Base-by-base conservation (phyloP, 2,797 vertebrate genomes). In the Thalassophryne amazonica region DNA sequence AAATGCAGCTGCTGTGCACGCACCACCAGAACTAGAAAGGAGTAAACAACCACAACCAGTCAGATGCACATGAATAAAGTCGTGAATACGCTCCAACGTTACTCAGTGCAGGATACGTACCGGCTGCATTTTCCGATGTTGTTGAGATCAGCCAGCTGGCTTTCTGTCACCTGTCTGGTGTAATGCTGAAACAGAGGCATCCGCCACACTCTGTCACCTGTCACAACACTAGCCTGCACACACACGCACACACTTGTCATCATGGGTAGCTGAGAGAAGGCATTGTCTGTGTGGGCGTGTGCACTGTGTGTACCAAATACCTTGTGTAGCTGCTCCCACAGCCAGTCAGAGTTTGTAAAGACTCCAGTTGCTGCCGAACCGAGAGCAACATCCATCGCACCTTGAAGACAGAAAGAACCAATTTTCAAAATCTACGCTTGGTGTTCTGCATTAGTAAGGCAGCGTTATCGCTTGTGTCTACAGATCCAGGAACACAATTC, bases 141-240 rank as follows among this genome's bases (percentile, higher is more conserved):
- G 83, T 94, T 98, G 57, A 98, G 64, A 77, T 98, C 95, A 14
- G 97, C 96, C 63, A 98, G 92, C 29, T 93, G 92, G 59, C 90
- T 88, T 25, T 99, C 95, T 31, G 92, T 91, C 51, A 99, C 84
- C 82, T 99, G 97, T 80, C 75, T 91, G 50, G 92, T 94, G 66
- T 98, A 99, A 75, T 99, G 97, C 34, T 98, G 90, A 80, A 95
- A 99, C 53, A 99, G 91, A 53, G 97, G 97, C 97, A 99, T 98
- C 65, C 97, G 91, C 97, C 97, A 99, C 42, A 99, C 93, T 61
- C 97, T 87, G 86, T 99, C 97, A 29, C 97, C 97, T 3, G 96
- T 99, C 64, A 94, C 78, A 60, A 95, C 49, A 53, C 96, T 95
- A 23, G 97, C 96, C 97, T 99, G 67, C 28, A 46, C 16, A 50